Percentiles rank a stretch among this genome's conserved stretches.
These are phyloP conservation scores for Macaria liturata DNA, from an alignment of 2,888 invertebrate genomes.

Conservation along the genomic window DNA sequence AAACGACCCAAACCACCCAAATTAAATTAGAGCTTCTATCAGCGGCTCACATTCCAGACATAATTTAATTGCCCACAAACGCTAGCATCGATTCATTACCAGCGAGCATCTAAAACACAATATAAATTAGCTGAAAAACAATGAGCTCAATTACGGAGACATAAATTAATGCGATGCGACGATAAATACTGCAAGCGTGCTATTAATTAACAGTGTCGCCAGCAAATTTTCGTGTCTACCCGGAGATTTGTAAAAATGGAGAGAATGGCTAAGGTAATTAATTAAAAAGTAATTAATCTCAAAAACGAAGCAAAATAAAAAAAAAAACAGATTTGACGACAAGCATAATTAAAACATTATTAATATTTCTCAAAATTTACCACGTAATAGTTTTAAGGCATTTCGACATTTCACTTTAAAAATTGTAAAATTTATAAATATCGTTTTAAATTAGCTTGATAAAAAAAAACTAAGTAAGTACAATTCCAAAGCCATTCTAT, in stretches of 20 bases:
- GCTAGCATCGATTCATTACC: conserved; percentile 26
- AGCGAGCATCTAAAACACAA: conserved; percentile 36
- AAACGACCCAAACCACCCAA: no score
- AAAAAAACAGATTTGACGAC: no score
- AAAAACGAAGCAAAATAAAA: no score
- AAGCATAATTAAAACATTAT: no score
- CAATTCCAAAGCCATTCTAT: neutral
- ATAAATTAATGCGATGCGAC: conserved; percentile 32
- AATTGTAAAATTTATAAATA: no score
- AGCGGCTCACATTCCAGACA: neutral
- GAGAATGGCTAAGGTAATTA: no score
- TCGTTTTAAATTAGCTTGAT: no score
- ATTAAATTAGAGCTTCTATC: neutral
- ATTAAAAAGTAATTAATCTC: no score
- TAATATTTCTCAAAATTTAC: no score
- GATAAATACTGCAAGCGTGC: conserved; percentile 48
- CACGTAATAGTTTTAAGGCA: no score
- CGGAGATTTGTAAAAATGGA: neutral
- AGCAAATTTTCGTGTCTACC: conserved; percentile 70
- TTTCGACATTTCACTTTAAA: no score
- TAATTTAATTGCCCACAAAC: conserved; percentile 7
- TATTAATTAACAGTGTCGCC: conserved; percentile 75
- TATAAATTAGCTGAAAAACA: conserved; percentile 36
- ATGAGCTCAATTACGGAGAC: conserved; percentile 20
- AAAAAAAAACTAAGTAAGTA: no score